Evolutionary conservation across 2,888 invertebrate genomes (phyloP).

Genomic region (Seira musarum): DNA sequence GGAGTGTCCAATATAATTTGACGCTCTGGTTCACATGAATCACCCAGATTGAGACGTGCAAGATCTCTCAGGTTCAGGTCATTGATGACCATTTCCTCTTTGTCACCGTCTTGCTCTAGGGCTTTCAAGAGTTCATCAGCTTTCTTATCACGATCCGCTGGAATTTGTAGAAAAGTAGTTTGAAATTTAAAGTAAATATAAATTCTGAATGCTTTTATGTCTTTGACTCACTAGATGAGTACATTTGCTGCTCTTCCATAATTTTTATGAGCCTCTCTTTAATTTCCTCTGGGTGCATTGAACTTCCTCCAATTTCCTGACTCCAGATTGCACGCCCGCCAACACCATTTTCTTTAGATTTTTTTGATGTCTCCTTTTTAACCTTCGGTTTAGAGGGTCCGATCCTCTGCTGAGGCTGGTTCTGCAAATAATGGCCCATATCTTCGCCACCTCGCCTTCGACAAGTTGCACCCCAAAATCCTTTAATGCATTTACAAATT

Average conservation of each 20-base stretch:
- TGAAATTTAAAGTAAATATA: not conserved
- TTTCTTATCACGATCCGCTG: constrained; percentile 26
- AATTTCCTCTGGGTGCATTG: constrained; percentile 45
- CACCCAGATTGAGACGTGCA: constrained; percentile 27
- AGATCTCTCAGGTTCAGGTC: constrained; percentile 35
- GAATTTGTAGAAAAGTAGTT: not conserved
- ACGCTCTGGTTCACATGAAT: constrained; percentile 21
- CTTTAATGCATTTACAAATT: constrained; percentile 38
- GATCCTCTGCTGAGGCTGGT: not conserved
- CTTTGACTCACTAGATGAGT: not conserved
- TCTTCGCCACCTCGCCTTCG: not conserved
- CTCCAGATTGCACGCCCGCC: constrained; percentile 19
- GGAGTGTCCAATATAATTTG: constrained; percentile 51
- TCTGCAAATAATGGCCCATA: not conserved
- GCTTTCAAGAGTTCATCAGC: constrained; percentile 33
- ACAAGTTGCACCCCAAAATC: constrained; percentile 40
- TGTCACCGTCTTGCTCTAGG: constrained; percentile 40
- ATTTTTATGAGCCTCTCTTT: constrained; percentile 30
- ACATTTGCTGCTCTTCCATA: constrained; percentile 45
- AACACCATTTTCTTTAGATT: too few species aligned
- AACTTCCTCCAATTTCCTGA: constrained; percentile 18
- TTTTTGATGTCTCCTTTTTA: not conserved
- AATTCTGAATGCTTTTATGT: too few species aligned
- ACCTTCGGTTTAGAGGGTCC: not conserved
- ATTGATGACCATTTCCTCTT: constrained; percentile 51